Evolutionary conservation across 2,888 invertebrate genomes (phyloP).

Genomic region (Pseudeuparius sepicola): DNA sequence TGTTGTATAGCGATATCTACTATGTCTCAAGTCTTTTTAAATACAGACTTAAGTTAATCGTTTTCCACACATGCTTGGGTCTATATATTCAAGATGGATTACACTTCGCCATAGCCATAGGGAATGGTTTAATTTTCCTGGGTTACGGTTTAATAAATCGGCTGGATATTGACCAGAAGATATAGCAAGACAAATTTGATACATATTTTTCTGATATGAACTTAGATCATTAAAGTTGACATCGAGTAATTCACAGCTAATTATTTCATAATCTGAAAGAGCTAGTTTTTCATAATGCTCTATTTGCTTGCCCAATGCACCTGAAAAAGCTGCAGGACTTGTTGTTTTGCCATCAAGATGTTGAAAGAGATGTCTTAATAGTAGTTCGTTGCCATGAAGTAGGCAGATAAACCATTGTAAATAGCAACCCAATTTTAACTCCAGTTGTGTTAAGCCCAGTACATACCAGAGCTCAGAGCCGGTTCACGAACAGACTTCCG

Average conservation of each 20-base stretch:
- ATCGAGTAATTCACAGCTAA: slow-evolving; percentile 4
- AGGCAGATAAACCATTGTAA: slow-evolving; percentile 25
- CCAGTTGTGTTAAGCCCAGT: too few relatives aligned
- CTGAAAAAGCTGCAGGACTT: slow-evolving; percentile 3
- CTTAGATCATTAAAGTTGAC: slow-evolving; percentile 10
- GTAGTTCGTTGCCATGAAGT: slow-evolving; percentile 25
- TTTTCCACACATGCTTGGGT: too few relatives aligned
- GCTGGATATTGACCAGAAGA: slow-evolving; percentile 5
- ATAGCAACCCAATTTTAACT: slow-evolving; percentile 18
- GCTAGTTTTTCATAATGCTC: slow-evolving; percentile 2
- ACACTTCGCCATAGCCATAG: too few relatives aligned
- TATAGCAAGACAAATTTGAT: slow-evolving; percentile 6
- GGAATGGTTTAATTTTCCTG: slow-evolving; percentile 10
- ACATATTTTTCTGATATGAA: slow-evolving; percentile 10
- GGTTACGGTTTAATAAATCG: slow-evolving; percentile 8
- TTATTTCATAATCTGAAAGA: slow-evolving; percentile 4
- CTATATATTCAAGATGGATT: too few relatives aligned
- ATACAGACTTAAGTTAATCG: too few relatives aligned
- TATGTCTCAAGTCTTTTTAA: too few relatives aligned
- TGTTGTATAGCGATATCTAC: too few relatives aligned
- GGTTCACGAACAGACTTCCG: too few relatives aligned
- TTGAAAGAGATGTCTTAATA: slow-evolving; percentile 7
- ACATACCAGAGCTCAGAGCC: too few relatives aligned
- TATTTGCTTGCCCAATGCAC: slow-evolving; percentile 7
- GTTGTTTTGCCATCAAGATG: slow-evolving; percentile 9